A percentile compares a stretch with the other conserved stretches of the same genome.
Conservation (phyloP, 35 echinoderm and acorn worm species). For the Holothuria glaberrima region DNA sequence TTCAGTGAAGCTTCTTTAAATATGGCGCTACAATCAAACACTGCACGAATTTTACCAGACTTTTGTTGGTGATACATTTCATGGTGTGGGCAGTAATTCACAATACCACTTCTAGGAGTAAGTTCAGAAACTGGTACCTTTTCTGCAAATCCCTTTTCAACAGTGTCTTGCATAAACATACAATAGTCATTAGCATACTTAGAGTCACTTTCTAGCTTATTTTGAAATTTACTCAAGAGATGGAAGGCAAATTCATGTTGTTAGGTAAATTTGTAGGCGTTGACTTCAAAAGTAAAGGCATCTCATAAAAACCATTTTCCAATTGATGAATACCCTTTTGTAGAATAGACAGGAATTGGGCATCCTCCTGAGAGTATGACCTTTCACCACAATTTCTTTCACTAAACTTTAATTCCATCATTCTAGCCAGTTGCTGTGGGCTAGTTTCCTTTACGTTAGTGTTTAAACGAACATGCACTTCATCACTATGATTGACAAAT, state of each 20-base stretch:
- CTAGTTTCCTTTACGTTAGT: not conserved
- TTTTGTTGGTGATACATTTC: slow-evolving; percentile 69
- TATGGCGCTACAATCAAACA: slow-evolving; percentile 70
- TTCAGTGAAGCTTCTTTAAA: slow-evolving; percentile 68
- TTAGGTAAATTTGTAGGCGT: not conserved
- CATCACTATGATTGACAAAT: not conserved
- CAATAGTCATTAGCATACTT: slow-evolving; percentile 1
- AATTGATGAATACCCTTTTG: too few relatives aligned
- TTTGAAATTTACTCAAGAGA: not conserved
- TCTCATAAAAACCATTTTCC: too few relatives aligned
- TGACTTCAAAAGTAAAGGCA: not conserved
- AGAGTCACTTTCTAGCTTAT: not conserved
- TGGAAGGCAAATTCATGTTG: not conserved
- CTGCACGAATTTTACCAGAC: slow-evolving; percentile 62
- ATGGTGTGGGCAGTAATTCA: slow-evolving; percentile 36
- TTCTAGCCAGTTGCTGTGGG: too few relatives aligned
- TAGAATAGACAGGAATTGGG: too few relatives aligned
- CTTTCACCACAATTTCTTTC: too few relatives aligned
- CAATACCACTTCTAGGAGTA: slow-evolving; percentile 24
- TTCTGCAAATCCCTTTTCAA: too few relatives aligned
- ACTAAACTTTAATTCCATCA: too few relatives aligned
- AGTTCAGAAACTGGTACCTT: too few relatives aligned
- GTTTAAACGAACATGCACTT: not conserved
- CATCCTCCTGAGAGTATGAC: too few relatives aligned
- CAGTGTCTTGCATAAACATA: not conserved